phyloP scores from a whole-genome alignment of 2,888 invertebrate genomes.

The Sicus ferrugineus region DNA sequence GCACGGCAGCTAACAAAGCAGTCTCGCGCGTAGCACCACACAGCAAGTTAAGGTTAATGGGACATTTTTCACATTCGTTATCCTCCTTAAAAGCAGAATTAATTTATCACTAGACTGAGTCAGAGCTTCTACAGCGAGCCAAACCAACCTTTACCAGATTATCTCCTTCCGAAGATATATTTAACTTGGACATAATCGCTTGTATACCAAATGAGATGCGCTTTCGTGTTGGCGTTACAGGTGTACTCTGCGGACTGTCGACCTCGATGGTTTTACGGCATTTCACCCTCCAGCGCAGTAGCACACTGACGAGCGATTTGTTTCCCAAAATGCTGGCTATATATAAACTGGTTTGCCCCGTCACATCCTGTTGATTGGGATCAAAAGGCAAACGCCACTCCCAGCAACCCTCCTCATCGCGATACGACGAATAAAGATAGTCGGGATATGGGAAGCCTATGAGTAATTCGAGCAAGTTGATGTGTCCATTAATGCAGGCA shows the following conservation, averaged over 20 bases:
- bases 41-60: slow-evolving; percentile 77
- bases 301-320: slow-evolving; percentile 76
- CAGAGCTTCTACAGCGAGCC: slow-evolving; percentile 21
- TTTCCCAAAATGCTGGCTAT: slow-evolving; percentile 87
- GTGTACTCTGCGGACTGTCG: slow-evolving; percentile 55
- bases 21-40: slow-evolving; percentile 83
- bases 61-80: slow-evolving; percentile 67
- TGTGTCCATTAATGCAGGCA: slow-evolving; percentile 88
- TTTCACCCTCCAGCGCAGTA: slow-evolving; percentile 77
- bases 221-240: slow-evolving; percentile 68
- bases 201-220: slow-evolving; percentile 89
- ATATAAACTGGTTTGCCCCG: slow-evolving; percentile 90
- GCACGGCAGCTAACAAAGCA: slow-evolving; percentile 82
- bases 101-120: slow-evolving; percentile 18
- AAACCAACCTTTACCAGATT: slow-evolving; percentile 60
- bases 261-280: slow-evolving; percentile 60
- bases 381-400: slow-evolving; percentile 92
- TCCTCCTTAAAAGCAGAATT: slow-evolving; percentile 39
- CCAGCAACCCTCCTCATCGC: slow-evolving; percentile 77
- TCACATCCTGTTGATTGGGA: slow-evolving; percentile 88
- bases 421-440: slow-evolving; percentile 71
- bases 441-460: slow-evolving; percentile 85
- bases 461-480: slow-evolving; percentile 77
- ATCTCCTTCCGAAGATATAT: slow-evolving; percentile 69
- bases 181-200: slow-evolving; percentile 84